phyloP scores from a whole-genome alignment of 1,140 invertebrate species.

The Bombus superbus region DNA sequence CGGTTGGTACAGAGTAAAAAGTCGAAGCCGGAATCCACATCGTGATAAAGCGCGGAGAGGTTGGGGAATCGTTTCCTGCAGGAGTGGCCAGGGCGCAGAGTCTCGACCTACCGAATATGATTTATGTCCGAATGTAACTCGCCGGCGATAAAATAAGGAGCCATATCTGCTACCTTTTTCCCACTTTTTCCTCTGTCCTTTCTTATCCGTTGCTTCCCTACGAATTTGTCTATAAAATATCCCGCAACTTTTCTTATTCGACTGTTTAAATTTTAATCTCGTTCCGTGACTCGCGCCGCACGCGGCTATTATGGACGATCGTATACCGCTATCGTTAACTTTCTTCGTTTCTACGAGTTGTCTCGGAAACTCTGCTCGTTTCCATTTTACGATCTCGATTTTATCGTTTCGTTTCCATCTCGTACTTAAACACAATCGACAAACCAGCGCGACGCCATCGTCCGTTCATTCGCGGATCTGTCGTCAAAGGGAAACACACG shows the following conservation, averaged over 20 bases:
- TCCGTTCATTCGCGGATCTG: too few species aligned
- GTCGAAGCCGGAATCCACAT: conserved; percentile 46
- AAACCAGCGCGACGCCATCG: neutral
- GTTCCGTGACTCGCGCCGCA: neutral
- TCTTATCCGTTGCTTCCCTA: neutral
- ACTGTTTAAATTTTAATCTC: conserved; percentile 13
- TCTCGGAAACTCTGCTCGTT: conserved; percentile 26
- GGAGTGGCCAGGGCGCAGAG: conserved; percentile 62
- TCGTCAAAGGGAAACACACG: neutral
- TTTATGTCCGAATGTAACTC: conserved; percentile 75
- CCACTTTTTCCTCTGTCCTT: neutral
- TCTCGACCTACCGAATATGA: conserved; percentile 74
- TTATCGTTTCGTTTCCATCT: conserved; percentile 11
- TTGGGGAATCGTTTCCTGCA: conserved; percentile 57
- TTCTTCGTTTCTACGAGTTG: conserved; percentile 11
- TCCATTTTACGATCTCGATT: conserved; percentile 25
- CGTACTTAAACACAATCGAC: neutral
- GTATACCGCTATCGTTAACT: conserved; percentile 12
- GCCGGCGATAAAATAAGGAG: conserved; percentile 74
- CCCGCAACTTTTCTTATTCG: neutral
- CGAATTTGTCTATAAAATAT: conserved; percentile 22
- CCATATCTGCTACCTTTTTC: conserved; percentile 47
- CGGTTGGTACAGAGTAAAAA: conserved; percentile 27
- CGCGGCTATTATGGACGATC: neutral
- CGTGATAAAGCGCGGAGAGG: conserved; percentile 60